Base-by-base conservation (phyloP, 2,888 invertebrate species). In the Macrophya alboannulata region DNA sequence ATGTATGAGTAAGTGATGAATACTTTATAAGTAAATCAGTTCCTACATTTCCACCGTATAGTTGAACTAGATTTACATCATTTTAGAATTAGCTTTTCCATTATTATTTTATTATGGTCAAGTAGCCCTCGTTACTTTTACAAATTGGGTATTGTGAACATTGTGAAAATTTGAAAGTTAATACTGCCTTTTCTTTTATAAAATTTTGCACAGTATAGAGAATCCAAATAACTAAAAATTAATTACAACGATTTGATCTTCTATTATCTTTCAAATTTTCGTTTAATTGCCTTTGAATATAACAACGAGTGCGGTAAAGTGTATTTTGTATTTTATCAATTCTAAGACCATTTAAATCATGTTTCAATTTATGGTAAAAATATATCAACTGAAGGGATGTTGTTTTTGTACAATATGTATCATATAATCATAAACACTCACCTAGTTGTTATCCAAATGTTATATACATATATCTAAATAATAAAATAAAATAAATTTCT, bases 401-500 rank as follows among this genome's bases (percentile, higher is more conserved):
- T 90, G 85, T 91, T 91, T 48, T 91, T 91, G 90, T 91, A 91
- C 89, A 90, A 90, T 91, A 90, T 90, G 90, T 90, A 91, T 90
- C 87, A 91, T 88, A 88, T 89, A 88, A 89, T 88, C 89, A 87
- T 88, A 85, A 77, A 55, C 51, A 89, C 87, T 88, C 85, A 86
- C 88, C 90, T 90, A 84, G 88, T 87, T 89, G 89, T 89, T 88
- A 87, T 86, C 88, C 88, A 88, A 86, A 89, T 88, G 87, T 89
- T 90, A 89, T 89, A 43, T 90, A 89, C 89, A 43, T 86, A 89
- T 89, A 55, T 87, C 85, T 87, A 84, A 85, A 87, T 87, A 87
- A 86, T 86, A 86, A 65, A 83, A 86, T 86, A 85, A 65, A 83
- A 59, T 43, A 81, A 77, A 77, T 77, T 81, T 81, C 68, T 68